Base-by-base conservation (phyloP, 2,113 vertebrate genomes). In the Sapajus apella region DNA sequence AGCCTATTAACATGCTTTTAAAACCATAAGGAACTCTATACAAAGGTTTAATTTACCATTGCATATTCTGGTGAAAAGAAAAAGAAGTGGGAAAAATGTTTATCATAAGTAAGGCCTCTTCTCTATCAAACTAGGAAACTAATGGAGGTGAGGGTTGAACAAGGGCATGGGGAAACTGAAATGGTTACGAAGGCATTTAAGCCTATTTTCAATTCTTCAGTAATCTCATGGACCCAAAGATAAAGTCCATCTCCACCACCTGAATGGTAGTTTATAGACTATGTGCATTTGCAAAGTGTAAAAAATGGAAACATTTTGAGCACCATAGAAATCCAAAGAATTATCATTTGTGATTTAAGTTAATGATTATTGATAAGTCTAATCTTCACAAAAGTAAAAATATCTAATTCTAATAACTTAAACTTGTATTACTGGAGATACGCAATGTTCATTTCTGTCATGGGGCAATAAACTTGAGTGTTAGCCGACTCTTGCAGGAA, bases 341-440 rank as follows among this genome's bases (percentile, higher is more conserved):
- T 58, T 40, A 76, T 35, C 27, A 56, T 75, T 76, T 96, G 50
- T 86, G 11, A 77, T 52, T 95, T 96, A 45, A 91, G 37, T n/a
- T 43, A 87, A 68, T 80, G 27, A 27, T 75, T 81, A 92, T 13
- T 86, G 94, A 68, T 70, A 64, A 82, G 92, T 94, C 27, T 70
- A 70, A 43, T 30, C 82, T 20, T 82, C 75, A 91, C 20, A 75
- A 93, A 87, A 85, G 56, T 32, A 77, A 45, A 68, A 35, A 17
- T 56, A 40, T 77, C 56, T 75, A 94, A 90, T 17, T 95, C 25
- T 92, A 90, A 73, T 37, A 82, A 94, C 79, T 83, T 73, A 85
- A 47, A 68, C 37, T 56, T 66, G 45, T 32, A 70, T 87, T 21
- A 64, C 37, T 83, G 56, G 72, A 96, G 47, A 83, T 70, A 75